phyloP scores from a whole-genome alignment of 2,797 vertebrate genomes.

The Pangasius mekongensis region DNA sequence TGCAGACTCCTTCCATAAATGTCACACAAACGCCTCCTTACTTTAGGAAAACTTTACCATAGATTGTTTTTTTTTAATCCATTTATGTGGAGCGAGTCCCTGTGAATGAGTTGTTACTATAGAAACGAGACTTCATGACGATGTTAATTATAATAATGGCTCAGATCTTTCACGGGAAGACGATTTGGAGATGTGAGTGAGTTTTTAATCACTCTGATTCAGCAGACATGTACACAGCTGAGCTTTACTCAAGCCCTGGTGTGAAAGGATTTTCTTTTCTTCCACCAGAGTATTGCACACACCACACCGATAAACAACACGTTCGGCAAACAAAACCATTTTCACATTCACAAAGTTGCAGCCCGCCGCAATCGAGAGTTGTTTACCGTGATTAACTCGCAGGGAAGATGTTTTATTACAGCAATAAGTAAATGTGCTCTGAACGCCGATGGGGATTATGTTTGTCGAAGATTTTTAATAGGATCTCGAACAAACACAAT shows the following conservation, averaged over 20 bases:
- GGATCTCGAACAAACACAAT: not conserved
- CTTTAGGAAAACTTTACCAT: not conserved
- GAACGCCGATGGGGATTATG: constrained; percentile 14
- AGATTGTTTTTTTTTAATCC: not conserved
- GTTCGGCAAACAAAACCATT: not conserved
- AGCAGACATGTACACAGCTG: constrained; percentile 11
- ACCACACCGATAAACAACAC: constrained; percentile 5
- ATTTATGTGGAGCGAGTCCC: not conserved
- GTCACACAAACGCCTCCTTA: not conserved
- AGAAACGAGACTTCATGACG: not conserved
- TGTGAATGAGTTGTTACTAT: not conserved
- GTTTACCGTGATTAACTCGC: constrained; percentile 20
- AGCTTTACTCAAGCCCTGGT: constrained; percentile 4
- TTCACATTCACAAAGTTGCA: constrained; percentile 15
- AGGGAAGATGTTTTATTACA: constrained; percentile 10
- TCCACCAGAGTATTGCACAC: not conserved
- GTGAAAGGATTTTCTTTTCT: not conserved
- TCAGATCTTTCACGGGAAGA: not conserved
- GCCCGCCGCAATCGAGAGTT: not conserved
- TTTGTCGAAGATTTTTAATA: constrained; percentile 14
- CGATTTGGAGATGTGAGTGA: not conserved
- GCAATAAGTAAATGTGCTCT: constrained; percentile 3
- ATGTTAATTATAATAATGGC: not conserved
- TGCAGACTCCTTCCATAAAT: not conserved
- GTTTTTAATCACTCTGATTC: constrained; percentile 13